Conservation (phyloP, 2,797 vertebrate species). For the Smutsia gigantea region DNA sequence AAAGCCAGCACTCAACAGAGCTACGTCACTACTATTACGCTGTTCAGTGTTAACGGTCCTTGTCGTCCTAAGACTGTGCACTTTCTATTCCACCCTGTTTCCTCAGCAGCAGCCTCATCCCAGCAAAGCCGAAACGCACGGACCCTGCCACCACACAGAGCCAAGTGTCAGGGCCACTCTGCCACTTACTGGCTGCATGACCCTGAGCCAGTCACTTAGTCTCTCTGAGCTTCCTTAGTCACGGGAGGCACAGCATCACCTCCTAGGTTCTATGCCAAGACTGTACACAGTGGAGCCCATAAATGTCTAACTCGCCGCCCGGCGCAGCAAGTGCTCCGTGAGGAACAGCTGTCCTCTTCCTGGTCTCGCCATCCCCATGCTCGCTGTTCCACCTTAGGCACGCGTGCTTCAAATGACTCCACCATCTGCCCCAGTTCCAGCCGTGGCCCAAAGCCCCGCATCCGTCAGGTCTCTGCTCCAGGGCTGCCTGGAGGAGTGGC, state of each 20-base stretch:
- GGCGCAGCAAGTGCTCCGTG: not conserved
- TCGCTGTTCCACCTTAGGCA: not conserved
- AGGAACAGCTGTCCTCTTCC: not conserved
- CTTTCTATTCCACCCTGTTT: not conserved
- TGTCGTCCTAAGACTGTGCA: not conserved
- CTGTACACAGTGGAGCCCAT: not conserved
- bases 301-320: not conserved
- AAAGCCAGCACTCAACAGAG: rapidly evolving
- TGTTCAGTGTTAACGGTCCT: not conserved
- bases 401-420: not conserved
- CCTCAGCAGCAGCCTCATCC: not conserved
- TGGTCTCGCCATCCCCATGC: not conserved
- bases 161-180: not conserved
- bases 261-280: not conserved
- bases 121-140: not conserved
- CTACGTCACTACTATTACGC: not conserved
- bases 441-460: not conserved
- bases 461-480: not conserved
- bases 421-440: not conserved
- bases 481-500: not conserved
- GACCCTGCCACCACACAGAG: not conserved
- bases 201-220: not conserved
- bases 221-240: not conserved
- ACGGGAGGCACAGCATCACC: not conserved
- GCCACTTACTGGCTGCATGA: not conserved